Percentiles rank a stretch among this genome's conserved stretches.
Conservation (phyloP, 2,113 vertebrate genomes). For the Ciconia boyciana region DNA sequence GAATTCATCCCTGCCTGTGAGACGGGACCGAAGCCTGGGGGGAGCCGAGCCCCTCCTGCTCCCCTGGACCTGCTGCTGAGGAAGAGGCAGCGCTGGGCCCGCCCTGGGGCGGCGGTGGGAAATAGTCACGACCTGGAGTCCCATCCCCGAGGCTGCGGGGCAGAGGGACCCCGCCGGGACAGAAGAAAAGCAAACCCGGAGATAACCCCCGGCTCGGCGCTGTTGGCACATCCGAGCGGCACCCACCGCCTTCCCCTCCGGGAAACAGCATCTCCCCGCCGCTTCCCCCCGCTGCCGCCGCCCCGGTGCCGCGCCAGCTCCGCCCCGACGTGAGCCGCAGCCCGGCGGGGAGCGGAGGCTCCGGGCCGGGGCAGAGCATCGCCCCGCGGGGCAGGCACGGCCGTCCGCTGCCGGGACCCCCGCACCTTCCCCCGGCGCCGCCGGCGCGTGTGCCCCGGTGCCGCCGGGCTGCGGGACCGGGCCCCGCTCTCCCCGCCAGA, state of each 20-base stretch:
- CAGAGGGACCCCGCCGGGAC: neutral
- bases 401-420: neutral
- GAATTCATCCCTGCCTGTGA: neutral
- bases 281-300: neutral
- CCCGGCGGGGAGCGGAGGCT: neutral
- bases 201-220: neutral
- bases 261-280: neutral
- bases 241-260: neutral
- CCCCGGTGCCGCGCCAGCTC: neutral
- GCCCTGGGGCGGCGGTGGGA: neutral
- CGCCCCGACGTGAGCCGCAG: neutral
- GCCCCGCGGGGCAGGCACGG: neutral
- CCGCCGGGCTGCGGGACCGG: neutral
- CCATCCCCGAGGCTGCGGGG: neutral
- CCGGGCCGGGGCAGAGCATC: neutral
- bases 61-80: neutral
- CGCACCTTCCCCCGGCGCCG: neutral
- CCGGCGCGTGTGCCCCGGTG: neutral
- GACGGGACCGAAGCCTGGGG: fast-evolving
- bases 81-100: neutral
- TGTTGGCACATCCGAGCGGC: neutral
- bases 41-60: neutral
- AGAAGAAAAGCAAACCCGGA: neutral
- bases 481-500: neutral
- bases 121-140: fast-evolving